phyloP scores from a whole-genome alignment of 1,140 invertebrate species.

The Antheraea mylitta region DNA sequence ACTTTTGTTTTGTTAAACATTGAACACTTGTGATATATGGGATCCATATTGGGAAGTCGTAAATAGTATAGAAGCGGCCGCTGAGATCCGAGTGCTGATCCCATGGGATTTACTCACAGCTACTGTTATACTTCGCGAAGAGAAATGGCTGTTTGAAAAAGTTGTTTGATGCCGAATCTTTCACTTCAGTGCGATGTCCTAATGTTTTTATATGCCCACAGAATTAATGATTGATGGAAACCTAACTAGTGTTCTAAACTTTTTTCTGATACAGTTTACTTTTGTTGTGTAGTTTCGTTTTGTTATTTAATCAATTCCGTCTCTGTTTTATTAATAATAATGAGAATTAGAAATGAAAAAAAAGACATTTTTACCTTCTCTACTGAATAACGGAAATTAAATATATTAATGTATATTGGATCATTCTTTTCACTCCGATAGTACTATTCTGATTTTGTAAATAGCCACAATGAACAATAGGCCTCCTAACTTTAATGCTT shows the following conservation, averaged over 20 bases:
- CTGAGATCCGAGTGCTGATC: constrained; percentile 5
- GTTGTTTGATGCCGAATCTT: not conserved
- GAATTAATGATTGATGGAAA: not conserved
- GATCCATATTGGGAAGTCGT: constrained; percentile 16
- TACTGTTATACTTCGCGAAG: constrained; percentile 5
- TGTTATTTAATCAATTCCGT: no score
- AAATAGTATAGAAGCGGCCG: constrained; percentile 2
- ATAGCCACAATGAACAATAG: no score
- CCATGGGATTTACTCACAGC: not conserved
- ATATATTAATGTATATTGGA: no score
- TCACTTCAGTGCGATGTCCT: not conserved
- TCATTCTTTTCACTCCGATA: no score
- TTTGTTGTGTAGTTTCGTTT: no score
- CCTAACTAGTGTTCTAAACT: not conserved
- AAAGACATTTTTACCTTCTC: no score
- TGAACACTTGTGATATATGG: constrained; percentile 11
- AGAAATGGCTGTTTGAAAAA: constrained; percentile 15
- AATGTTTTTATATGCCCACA: not conserved
- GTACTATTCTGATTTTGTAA: no score
- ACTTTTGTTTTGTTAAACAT: not conserved
- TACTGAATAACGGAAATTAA: no score
- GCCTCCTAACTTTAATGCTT: no score
- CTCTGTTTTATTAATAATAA: no score
- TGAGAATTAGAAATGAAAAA: no score
- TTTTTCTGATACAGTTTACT: not conserved